These are phyloP conservation scores for Mimachlamys varia DNA, from an alignment of 2,888 invertebrate genomes.

Conservation along the genomic window DNA sequence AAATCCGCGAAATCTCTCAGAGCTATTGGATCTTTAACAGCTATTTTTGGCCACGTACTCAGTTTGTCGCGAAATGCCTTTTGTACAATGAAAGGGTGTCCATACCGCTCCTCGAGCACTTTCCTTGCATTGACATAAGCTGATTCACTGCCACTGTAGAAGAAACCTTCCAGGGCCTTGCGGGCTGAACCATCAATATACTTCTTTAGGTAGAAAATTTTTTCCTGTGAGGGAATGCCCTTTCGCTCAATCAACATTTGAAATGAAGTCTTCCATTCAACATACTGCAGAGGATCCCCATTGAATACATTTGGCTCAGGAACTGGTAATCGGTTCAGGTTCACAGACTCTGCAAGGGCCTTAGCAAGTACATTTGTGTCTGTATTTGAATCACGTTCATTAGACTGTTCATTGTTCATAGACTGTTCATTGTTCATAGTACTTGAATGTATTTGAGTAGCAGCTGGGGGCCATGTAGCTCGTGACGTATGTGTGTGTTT, in stretches of 20 bases:
- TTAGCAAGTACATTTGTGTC: constrained; percentile 24
- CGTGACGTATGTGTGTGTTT: no score
- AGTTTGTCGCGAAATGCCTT: constrained; percentile 50
- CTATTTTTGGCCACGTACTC: constrained; percentile 7
- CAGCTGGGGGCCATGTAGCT: no score
- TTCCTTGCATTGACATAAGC: constrained; percentile 55
- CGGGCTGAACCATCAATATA: constrained; percentile 56
- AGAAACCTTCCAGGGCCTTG: constrained; percentile 56
- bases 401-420: no score
- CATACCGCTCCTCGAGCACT: no score
- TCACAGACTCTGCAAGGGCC: constrained; percentile 44
- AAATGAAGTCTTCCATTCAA: constrained; percentile 57
- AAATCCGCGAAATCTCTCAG: constrained; percentile 46
- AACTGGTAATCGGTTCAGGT: constrained; percentile 43
- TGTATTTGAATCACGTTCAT: no score
- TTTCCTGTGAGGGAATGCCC: constrained; percentile 44
- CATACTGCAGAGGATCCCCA: constrained; percentile 53
- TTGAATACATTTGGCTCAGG: constrained; percentile 43
- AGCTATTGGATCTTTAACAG: background rate
- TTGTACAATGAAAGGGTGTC: constrained; percentile 55
- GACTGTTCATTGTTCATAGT: no score
- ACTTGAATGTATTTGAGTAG: no score
- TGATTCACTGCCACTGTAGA: constrained; percentile 48
- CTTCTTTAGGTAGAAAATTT: constrained; percentile 56
- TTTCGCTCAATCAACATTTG: constrained; percentile 52